These are phyloP conservation scores for Drosophila differens DNA, from an alignment of 2,888 invertebrate species.

Conservation along the genomic window DNA sequence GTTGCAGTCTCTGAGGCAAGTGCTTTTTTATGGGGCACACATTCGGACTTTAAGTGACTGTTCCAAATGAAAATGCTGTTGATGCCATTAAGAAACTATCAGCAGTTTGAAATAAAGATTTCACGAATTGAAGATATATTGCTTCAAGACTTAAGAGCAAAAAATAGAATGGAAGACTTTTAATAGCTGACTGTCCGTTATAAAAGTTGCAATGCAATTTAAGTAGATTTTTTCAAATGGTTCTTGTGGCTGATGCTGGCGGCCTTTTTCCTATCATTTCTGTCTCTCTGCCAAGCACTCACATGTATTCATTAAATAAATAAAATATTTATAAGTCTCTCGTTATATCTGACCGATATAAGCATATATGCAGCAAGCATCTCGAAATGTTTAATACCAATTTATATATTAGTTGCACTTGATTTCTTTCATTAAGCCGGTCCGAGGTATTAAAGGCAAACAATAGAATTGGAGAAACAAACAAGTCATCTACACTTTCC, in stretches of 20 bases:
- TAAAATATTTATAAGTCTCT: not conserved
- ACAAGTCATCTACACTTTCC: constrained; percentile 1
- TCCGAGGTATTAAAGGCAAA: not conserved
- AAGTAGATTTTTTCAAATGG: not conserved
- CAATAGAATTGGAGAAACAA: constrained; percentile 1
- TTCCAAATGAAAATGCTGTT: not conserved
- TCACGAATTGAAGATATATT: not conserved
- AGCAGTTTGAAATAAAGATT: not conserved
- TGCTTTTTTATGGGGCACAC: constrained; percentile 17
- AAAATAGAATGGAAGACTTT: not conserved
- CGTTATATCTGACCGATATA: not conserved
- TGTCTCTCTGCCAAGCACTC: not conserved
- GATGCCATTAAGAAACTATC: not conserved
- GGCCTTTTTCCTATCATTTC: not conserved
- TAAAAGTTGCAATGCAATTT: constrained; percentile 2
- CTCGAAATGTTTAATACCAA: not conserved
- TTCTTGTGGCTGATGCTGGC: not conserved
- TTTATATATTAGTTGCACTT: constrained; percentile 10
- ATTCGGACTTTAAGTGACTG: not conserved
- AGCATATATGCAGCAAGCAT: not conserved
- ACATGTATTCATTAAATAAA: not conserved
- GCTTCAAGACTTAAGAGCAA: not conserved
- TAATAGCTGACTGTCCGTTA: not conserved
- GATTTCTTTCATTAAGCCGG: not conserved
- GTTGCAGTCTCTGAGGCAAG: constrained; percentile 17